Evolutionary conservation across 2,797 vertebrate genomes (phyloP).

Genomic region (Poeciliopsis gracilis): DNA sequence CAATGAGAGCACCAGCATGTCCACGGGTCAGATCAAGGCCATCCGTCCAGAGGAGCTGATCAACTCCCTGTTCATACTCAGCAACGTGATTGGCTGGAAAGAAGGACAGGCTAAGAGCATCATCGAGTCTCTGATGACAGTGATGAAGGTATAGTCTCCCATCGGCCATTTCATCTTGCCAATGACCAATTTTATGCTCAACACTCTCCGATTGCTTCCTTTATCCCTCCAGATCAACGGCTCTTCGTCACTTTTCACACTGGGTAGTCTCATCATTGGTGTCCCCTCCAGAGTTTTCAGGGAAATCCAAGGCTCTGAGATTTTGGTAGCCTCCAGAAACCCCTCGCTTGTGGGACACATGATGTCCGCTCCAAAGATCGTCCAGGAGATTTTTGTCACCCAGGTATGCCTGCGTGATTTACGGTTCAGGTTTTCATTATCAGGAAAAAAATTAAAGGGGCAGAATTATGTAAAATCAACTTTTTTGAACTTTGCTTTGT

Average conservation of each 20-base stretch:
- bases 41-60: slow-evolving; percentile 36
- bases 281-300: slow-evolving; percentile 45
- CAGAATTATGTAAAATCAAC: too few species aligned
- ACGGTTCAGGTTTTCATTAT: neutral
- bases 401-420: slow-evolving; percentile 60
- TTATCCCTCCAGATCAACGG: slow-evolving; percentile 58
- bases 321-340: slow-evolving; percentile 46
- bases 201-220: neutral
- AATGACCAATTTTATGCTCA: neutral
- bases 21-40: slow-evolving; percentile 56
- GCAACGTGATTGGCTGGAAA: slow-evolving; percentile 63
- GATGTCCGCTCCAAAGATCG: slow-evolving; percentile 33
- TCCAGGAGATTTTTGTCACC: slow-evolving; percentile 64
- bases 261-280: slow-evolving; percentile 74
- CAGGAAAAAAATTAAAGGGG: too few species aligned
- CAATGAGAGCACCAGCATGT: slow-evolving; percentile 54
- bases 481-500: too few species aligned
- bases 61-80: slow-evolving; percentile 27
- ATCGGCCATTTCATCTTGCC: neutral
- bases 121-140: slow-evolving; percentile 47
- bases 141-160: slow-evolving; percentile 59
- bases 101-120: slow-evolving; percentile 71
- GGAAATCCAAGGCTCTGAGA: slow-evolving; percentile 26
- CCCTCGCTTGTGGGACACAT: slow-evolving; percentile 52
- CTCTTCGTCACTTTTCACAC: neutral